These are phyloP conservation scores for Ageneiosus marmoratus DNA, from an alignment of 2,113 vertebrate genomes.

Conservation along the genomic window DNA sequence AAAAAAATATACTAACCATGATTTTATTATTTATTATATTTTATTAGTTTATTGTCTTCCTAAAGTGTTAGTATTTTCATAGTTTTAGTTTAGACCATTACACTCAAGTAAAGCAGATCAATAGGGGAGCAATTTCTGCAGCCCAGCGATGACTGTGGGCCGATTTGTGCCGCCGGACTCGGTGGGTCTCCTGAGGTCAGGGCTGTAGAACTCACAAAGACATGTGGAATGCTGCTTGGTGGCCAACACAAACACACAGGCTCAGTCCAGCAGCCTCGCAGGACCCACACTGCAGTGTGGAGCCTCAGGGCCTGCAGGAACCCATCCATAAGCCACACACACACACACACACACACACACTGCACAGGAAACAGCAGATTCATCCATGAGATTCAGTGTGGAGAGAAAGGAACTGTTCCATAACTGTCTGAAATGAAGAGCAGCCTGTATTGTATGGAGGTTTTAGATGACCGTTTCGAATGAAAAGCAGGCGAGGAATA, in stretches of 20 bases:
- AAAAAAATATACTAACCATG: too few relatives aligned
- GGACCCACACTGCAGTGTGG: slow-evolving; percentile 35
- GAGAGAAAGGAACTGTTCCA: slow-evolving; percentile 30
- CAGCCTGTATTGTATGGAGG: background rate
- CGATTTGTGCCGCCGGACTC: slow-evolving; percentile 69
- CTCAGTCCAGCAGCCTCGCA: slow-evolving; percentile 55
- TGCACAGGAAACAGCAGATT: slow-evolving; percentile 32
- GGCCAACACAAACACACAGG: slow-evolving; percentile 74
- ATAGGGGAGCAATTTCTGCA: background rate
- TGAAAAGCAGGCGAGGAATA: slow-evolving; percentile 1
- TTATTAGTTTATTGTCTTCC: too few relatives aligned
- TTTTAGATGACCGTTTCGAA: slow-evolving; percentile 10
- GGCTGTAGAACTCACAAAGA: slow-evolving; percentile 77
- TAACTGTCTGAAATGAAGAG: slow-evolving; percentile 28
- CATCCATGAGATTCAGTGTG: slow-evolving; percentile 30
- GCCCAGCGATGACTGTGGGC: slow-evolving; percentile 27
- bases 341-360: slow-evolving; percentile 45
- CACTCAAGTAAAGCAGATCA: background rate
- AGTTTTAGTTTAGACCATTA: background rate
- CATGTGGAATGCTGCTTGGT: slow-evolving; percentile 74
- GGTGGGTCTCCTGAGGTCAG: slow-evolving; percentile 77
- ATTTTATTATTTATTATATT: background rate
- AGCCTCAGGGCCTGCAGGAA: slow-evolving; percentile 37
- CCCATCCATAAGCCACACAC: slow-evolving; percentile 19
- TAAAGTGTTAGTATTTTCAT: background rate